Conservation (phyloP, 2,113 vertebrate species). For the Ranitomeya imitator region DNA sequence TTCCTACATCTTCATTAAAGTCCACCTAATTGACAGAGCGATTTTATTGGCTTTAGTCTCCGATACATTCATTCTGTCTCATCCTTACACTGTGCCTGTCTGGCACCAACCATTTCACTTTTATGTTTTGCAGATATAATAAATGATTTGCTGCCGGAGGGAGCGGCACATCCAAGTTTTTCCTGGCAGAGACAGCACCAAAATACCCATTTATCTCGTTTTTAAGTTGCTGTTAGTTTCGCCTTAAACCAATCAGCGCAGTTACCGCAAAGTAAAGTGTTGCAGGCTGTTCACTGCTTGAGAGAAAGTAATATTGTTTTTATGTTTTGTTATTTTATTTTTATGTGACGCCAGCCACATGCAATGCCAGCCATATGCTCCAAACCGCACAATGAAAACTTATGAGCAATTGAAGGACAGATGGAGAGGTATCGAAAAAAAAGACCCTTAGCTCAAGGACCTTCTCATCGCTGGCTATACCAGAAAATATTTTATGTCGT, state of each 20-base stretch:
- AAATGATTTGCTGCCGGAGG: slow-evolving; percentile 16
- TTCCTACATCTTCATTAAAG: slow-evolving; percentile 7
- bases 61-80: background rate
- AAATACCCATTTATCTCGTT: slow-evolving; percentile 25
- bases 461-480: background rate
- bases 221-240: slow-evolving; percentile 19
- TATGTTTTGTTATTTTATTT: slow-evolving; percentile 52
- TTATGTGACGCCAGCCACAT: slow-evolving; percentile 45
- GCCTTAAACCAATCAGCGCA: slow-evolving; percentile 42
- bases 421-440: slow-evolving; percentile 22
- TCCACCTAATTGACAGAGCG: background rate
- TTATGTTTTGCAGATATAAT: slow-evolving; percentile 27
- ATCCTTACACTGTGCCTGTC: background rate
- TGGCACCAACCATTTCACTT: background rate
- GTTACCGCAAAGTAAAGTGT: slow-evolving; percentile 39
- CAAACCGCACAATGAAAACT: slow-evolving; percentile 37
- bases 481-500: background rate
- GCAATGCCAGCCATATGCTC: slow-evolving; percentile 49
- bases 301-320: slow-evolving; percentile 56
- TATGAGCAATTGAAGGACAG: slow-evolving; percentile 38
- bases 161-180: background rate
- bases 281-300: slow-evolving; percentile 47
- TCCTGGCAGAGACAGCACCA: background rate
- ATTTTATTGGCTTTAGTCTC: background rate
- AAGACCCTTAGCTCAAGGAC: slow-evolving; percentile 14